These are phyloP conservation scores for Dolichotis patagonum DNA, from an alignment of 2,113 vertebrate species.

Conservation along the genomic window DNA sequence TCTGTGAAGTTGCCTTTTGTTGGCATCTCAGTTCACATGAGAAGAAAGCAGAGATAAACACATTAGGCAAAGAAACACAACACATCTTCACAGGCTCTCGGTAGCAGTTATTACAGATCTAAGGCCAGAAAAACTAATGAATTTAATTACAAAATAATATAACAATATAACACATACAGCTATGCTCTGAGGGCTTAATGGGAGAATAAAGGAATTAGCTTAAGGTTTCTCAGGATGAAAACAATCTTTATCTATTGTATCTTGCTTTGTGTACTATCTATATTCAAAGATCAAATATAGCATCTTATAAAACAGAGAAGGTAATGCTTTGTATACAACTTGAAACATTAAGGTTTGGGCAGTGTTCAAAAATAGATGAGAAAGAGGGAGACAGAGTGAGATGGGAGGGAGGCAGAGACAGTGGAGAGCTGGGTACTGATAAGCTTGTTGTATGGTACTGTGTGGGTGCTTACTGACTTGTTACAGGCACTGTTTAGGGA, in stretches of 20 bases:
- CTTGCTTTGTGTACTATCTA: slow-evolving; percentile 50
- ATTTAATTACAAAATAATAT: slow-evolving; percentile 73
- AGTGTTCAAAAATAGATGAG: not conserved
- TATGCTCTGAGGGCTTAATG: slow-evolving; percentile 59
- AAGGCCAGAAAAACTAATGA: slow-evolving; percentile 68
- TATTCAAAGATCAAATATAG: slow-evolving; percentile 54
- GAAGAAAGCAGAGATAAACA: slow-evolving; percentile 70
- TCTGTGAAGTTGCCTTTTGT: slow-evolving; percentile 53
- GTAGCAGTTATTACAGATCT: slow-evolving; percentile 61
- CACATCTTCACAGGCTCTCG: slow-evolving; percentile 73
- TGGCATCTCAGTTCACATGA: slow-evolving; percentile 54
- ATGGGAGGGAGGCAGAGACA: not conserved
- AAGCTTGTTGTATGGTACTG: not conserved
- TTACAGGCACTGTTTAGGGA: not conserved
- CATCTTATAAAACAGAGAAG: slow-evolving; percentile 2
- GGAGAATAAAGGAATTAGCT: slow-evolving; percentile 13
- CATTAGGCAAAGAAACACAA: slow-evolving; percentile 71
- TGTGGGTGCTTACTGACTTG: not conserved
- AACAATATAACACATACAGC: slow-evolving; percentile 62
- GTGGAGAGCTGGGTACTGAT: not conserved
- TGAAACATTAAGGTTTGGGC: not conserved
- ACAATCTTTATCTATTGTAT: slow-evolving; percentile 45
- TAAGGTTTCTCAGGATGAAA: slow-evolving; percentile 68
- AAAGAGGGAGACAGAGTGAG: not conserved
- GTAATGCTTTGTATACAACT: not conserved